These are phyloP conservation scores for Aproaerema taeniolella DNA, from an alignment of 2,888 invertebrate genomes.

Conservation along the genomic window DNA sequence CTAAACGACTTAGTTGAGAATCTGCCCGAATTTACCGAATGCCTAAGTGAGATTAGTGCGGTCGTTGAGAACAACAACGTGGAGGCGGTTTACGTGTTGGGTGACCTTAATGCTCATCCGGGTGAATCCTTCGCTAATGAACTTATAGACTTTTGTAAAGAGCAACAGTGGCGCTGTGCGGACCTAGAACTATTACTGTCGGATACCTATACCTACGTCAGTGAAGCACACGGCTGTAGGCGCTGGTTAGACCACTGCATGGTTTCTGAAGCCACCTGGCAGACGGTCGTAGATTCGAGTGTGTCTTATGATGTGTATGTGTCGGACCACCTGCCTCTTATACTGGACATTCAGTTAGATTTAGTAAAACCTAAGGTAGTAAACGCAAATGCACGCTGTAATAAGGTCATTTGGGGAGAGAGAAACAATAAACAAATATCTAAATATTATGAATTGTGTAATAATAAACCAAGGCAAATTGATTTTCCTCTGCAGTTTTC, in stretches of 20 bases:
- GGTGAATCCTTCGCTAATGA: neutral
- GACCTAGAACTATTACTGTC: neutral
- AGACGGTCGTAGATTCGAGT: neutral
- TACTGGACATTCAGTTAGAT: neutral
- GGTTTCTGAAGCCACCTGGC: neutral
- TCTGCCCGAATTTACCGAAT: too few relatives aligned
- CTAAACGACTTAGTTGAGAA: too few relatives aligned
- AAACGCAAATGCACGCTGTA: neutral
- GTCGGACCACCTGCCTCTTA: neutral
- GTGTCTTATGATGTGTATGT: neutral
- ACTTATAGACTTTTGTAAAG: neutral
- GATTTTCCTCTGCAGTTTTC: neutral
- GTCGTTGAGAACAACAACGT: neutral
- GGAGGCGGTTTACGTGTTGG: neutral
- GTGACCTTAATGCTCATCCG: neutral
- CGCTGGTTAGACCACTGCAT: neutral
- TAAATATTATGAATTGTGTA: neutral
- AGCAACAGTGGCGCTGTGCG: neutral
- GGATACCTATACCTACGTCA: too few relatives aligned
- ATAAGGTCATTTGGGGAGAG: neutral
- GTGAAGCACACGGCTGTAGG: too few relatives aligned
- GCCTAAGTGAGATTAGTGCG: neutral
- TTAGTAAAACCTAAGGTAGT: neutral
- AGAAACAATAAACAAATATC: neutral
- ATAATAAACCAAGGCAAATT: neutral